phyloP scores from a whole-genome alignment of 2,797 vertebrate species.

The Hemitrygon akajei region DNA sequence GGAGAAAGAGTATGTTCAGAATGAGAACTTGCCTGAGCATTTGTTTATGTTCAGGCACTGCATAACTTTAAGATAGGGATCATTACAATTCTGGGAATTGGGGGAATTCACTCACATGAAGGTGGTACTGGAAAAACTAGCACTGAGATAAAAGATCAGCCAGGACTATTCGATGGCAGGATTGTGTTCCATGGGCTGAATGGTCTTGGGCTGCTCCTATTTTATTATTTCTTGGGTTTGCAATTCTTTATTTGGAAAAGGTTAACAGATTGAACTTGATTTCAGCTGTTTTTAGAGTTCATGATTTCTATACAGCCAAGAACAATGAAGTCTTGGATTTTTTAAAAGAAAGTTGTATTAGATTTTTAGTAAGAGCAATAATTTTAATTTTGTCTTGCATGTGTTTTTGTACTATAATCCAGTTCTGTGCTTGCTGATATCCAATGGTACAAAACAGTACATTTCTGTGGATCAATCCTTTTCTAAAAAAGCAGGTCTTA shows the following conservation, averaged over 20 bases:
- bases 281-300: not conserved
- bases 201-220: too few relatives aligned
- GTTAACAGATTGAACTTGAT: not conserved
- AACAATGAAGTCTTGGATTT: not conserved
- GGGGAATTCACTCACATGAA: too few relatives aligned
- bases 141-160: too few relatives aligned
- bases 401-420: not conserved
- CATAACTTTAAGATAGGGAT: not conserved
- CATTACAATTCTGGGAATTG: too few relatives aligned
- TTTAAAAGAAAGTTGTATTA: not conserved
- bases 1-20: not conserved
- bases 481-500: not conserved
- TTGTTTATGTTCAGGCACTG: slow-evolving; percentile 49
- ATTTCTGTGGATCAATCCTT: not conserved
- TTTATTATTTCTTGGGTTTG: too few relatives aligned
- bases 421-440: not conserved
- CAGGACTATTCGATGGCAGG: too few relatives aligned
- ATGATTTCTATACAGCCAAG: not conserved
- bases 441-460: not conserved
- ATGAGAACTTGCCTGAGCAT: slow-evolving; percentile 43
- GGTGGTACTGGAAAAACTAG: too few relatives aligned
- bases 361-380: not conserved
- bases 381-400: not conserved
- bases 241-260: not conserved
- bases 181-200: too few relatives aligned